A percentile compares a stretch with the other conserved stretches of the same genome.
Evolutionary conservation across 92 coral and sea anemone species (phyloP).

Genomic region (Micromussa lordhowensis): DNA sequence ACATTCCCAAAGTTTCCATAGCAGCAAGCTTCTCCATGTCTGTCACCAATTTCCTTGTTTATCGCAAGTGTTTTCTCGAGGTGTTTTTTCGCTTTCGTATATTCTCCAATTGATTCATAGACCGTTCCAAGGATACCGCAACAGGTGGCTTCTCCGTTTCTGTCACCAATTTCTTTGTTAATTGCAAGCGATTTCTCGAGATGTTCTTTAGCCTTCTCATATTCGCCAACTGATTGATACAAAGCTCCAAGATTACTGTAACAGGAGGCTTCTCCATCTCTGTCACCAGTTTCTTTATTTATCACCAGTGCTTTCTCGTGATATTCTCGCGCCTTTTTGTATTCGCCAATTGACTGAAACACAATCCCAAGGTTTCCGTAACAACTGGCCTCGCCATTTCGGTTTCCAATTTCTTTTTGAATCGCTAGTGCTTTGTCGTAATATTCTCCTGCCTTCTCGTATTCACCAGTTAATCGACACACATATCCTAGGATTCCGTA

Average conservation of each 20-base stretch:
- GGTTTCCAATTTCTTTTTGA: neutral
- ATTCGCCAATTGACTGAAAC: neutral
- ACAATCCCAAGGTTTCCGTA: neutral
- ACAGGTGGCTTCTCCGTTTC: neutral
- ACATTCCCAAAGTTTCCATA: neutral
- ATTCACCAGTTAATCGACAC: neutral
- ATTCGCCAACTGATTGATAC: neutral
- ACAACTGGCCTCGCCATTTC: neutral
- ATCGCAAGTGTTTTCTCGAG: neutral
- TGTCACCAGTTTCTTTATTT: neutral
- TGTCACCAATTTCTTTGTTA: neutral
- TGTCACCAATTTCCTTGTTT: neutral
- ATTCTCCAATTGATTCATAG: neutral
- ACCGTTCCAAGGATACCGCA: neutral
- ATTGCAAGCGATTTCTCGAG: neutral
- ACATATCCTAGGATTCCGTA: neutral
- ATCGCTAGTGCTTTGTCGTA: neutral
- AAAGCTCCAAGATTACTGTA: neutral
- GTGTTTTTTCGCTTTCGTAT: neutral
- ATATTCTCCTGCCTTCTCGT: neutral
- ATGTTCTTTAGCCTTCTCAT: neutral
- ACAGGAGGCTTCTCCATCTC: neutral
- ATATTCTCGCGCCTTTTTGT: neutral
- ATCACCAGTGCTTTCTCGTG: neutral
- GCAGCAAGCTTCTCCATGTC: neutral